Base-by-base conservation (phyloP, 2,888 invertebrate species). In the Adelognathus sp. region DNA sequence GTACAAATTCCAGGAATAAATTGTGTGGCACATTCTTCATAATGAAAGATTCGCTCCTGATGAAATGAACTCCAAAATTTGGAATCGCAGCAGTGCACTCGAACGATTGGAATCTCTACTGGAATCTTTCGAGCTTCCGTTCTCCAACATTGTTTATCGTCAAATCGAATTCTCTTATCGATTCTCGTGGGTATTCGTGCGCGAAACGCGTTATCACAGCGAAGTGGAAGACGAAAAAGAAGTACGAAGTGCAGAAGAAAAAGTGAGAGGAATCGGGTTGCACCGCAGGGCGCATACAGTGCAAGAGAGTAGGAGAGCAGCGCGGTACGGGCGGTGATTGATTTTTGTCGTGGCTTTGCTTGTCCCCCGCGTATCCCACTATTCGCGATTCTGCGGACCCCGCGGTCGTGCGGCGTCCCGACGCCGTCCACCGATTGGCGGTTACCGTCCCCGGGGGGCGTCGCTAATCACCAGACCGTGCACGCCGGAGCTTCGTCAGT, bases 381-480 rank as follows among this genome's bases (percentile, higher is more conserved):
- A 86, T 86, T 86, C 86, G 83, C 87, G 87, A 85, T 87, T 88
- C 86, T 87, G 86, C 84, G 84, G 85, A 83, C 84, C 82, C n/a
- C 70, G 74, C 78, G 81, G 69, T 76, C 70, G 79, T 76, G 79
- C 84, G 86, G 86, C 90, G 89, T 90, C 90, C 88, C 88, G 90
- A 90, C 90, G 91, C 89, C 88, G 87, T 88, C 86, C 88, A 86
- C 88, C 90, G 90, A 91, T 91, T 91, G 91, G 91, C 86, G 90
- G 89, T 90, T 88, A 85, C 86, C 87, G 88, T 89, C 89, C 90
- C 90, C 88, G 86, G 88, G 89, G 89, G 91, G 91, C 90, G 91
- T 90, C 87, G 90, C 90, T 90, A 90, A 91, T 91, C 91, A 90
- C 89, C 88, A 89, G 91, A 91, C 90, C 91, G 90, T 90, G 89